These are phyloP conservation scores for Wasmannia auropunctata DNA, from an alignment of 1,140 invertebrate species.

Conservation along the genomic window DNA sequence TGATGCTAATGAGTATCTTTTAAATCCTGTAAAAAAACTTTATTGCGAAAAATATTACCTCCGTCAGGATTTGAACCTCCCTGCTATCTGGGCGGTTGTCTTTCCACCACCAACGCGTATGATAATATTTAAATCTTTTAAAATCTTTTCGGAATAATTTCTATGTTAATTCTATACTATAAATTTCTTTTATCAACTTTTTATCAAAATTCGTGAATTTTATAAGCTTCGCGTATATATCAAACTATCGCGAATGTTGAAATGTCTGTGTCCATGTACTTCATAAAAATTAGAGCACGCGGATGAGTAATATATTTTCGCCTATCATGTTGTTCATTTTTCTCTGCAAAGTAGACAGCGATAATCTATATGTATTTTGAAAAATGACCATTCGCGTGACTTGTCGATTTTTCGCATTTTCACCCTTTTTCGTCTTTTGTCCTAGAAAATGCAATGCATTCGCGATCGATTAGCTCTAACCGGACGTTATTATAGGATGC, in stretches of 20 bases:
- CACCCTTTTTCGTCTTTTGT: background rate
- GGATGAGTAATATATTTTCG: background rate
- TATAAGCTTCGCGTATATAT: background rate
- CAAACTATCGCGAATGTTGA: background rate
- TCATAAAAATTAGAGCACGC: background rate
- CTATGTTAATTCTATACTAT: background rate
- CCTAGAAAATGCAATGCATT: constrained; percentile 8
- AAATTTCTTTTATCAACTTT: background rate
- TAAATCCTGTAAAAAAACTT: too few species aligned
- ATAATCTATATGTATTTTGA: background rate
- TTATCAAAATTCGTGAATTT: background rate
- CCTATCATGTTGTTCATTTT: background rate
- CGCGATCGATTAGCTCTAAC: background rate
- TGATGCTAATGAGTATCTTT: too few species aligned
- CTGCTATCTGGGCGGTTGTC: too few species aligned
- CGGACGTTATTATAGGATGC: background rate
- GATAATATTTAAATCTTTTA: too few species aligned
- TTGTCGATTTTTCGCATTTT: constrained; percentile 1
- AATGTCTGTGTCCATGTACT: background rate
- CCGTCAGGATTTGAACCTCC: too few species aligned
- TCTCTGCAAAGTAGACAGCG: background rate
- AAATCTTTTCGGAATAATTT: background rate
- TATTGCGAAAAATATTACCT: too few species aligned
- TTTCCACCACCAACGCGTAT: too few species aligned
- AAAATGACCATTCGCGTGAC: background rate